Evolutionary conservation across 2,797 vertebrate species (phyloP), one percentile per base, ranked within the genome.

Genomic region (Clarias laeviceps): DNA sequence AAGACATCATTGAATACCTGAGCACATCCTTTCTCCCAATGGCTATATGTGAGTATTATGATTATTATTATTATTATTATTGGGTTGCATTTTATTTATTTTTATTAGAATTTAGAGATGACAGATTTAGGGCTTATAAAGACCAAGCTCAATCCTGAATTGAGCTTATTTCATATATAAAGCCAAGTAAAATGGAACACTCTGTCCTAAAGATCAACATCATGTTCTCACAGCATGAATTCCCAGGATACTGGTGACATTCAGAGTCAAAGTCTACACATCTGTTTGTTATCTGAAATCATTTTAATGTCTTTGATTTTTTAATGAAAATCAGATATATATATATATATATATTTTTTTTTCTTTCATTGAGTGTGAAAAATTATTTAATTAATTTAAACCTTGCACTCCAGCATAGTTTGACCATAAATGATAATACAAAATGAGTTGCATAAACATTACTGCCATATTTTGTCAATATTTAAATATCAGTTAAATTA

Each of bases 1-100:
- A 99, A 96, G 98, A 99, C 96, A 97, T 99, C 93, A 97, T 99
- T 91, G 98, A 99, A 89, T 99, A 99, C 95, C 96, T 99, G 93
- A 99, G 98, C 95, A 99, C 97, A 69, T 99, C 98, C 93, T 99
- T 99, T 94, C 96, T 99, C 82, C 98, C 98, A 89, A 99, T 99
- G 98, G 98, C 98, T 87, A 99, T 99, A 96, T 94, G 98, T 99
- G 95, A 99, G 98, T 99, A 68, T 34, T 70, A 40, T 40, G 14
- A 40, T 24, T 45, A 45, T 50, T 74, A 27, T 27, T 54, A 15
- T 54, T 50, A 70, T 70, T 70, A 40, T 72, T 50, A 50, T 72
- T 45, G 61, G 1, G 1, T 27, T 54, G 40, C 32, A 37, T 69
- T 34, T 69, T 73, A 27, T 50, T 50, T 61, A 34, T 20, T 20